A percentile compares a stretch with the other conserved stretches of the same genome.
These are phyloP conservation scores for Plectrocnemia conspersa DNA, from an alignment of 1,140 invertebrate genomes.

Conservation along the genomic window DNA sequence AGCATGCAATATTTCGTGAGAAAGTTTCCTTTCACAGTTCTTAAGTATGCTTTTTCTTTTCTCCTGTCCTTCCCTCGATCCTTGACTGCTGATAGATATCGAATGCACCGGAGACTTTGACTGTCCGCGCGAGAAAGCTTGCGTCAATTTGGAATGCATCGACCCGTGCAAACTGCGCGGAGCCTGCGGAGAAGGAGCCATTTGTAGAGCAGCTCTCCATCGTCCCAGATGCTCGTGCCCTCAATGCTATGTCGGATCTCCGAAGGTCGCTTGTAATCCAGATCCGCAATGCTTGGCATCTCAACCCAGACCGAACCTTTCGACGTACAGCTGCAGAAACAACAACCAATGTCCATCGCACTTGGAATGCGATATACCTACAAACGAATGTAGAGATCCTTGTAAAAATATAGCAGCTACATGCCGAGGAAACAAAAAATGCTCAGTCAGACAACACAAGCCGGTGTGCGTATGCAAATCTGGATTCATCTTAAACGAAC, in stretches of 20 bases:
- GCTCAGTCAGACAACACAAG: slow-evolving; percentile 78
- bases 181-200: slow-evolving; percentile 82
- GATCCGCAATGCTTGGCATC: slow-evolving; percentile 67
- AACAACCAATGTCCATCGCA: slow-evolving; percentile 71
- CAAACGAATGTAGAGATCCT: slow-evolving; percentile 73
- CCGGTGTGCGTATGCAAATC: slow-evolving; percentile 84
- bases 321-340: slow-evolving; percentile 57
- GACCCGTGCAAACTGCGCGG: slow-evolving; percentile 84
- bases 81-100: slow-evolving; percentile 60
- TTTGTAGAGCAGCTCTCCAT: slow-evolving; percentile 79
- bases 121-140: slow-evolving; percentile 86
- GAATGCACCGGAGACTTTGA: slow-evolving; percentile 86
- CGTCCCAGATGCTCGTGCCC: slow-evolving; percentile 80
- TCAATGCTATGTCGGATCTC: slow-evolving; percentile 78
- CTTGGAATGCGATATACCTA: slow-evolving; percentile 63
- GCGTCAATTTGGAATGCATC: slow-evolving; percentile 78
- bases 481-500: slow-evolving; percentile 80
- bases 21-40: slow-evolving; percentile 73
- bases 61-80: slow-evolving; percentile 53
- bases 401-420: slow-evolving; percentile 58
- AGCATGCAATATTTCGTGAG: slow-evolving; percentile 71
- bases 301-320: slow-evolving; percentile 39
- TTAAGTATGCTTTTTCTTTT: slow-evolving; percentile 67
- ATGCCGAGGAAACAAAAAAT: slow-evolving; percentile 77
- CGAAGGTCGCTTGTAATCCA: slow-evolving; percentile 67